Percentiles rank a stretch among this genome's conserved stretches.
Conservation (phyloP, 2,797 vertebrate genomes). For the Pipistrellus pipistrellus region DNA sequence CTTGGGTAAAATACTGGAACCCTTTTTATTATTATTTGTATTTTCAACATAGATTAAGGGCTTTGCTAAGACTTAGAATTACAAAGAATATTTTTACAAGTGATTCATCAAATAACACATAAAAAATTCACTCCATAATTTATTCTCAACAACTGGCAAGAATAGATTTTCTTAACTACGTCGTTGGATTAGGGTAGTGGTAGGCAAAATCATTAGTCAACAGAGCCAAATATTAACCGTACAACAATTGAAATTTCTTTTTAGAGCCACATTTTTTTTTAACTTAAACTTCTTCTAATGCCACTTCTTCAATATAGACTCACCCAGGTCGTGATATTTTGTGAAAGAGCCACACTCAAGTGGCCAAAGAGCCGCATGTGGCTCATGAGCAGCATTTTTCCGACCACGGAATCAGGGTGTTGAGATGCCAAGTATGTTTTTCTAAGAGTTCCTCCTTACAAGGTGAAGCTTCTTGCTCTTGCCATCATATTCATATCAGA, state of each 20-base stretch:
- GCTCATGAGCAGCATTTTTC: too few relatives aligned
- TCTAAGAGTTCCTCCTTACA: not conserved
- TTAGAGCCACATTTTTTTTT: too few relatives aligned
- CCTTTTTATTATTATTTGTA: not conserved
- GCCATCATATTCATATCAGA: not conserved
- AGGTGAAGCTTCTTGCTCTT: not conserved
- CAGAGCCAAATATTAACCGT: too few relatives aligned
- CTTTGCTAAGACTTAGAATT: not conserved
- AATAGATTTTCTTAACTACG: not conserved
- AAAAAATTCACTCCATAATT: not conserved
- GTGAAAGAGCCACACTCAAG: too few relatives aligned
- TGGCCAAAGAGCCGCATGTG: too few relatives aligned
- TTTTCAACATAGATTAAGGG: not conserved
- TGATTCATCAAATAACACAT: not conserved
- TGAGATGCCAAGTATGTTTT: not conserved
- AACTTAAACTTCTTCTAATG: too few relatives aligned
- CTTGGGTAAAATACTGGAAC: not conserved
- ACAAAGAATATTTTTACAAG: not conserved
- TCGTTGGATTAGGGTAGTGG: not conserved
- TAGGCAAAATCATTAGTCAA: too few relatives aligned
- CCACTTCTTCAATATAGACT: too few relatives aligned
- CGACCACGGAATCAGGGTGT: not conserved
- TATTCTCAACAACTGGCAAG: slow-evolving; percentile 2
- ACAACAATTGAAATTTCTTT: too few relatives aligned
- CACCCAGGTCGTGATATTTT: too few relatives aligned